Evolutionary conservation across 2,113 vertebrate genomes (phyloP), one percentile per base, ranked within the genome.

Genomic region (Candoia aspera): DNA sequence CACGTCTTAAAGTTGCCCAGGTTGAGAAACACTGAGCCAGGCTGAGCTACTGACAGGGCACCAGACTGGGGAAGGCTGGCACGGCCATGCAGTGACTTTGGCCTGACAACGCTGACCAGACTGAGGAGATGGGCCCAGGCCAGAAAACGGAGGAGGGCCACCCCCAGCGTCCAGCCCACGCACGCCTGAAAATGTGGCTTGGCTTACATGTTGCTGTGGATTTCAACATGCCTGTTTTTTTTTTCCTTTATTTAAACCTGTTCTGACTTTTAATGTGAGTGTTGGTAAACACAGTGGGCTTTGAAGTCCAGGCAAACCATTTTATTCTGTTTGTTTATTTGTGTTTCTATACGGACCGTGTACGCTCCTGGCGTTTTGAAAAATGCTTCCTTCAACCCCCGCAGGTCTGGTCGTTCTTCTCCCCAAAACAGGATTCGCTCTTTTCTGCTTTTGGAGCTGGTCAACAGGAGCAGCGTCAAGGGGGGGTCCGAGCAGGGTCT

Each of bases 341-440:
- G 0, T 33, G 42, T 46, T 4, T 5, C 2, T 12, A 5, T 26
- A 29, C 13, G 46, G 60, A 33, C 8, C 3, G 15, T 1, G 23
- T 53, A 84, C 29, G 4, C 3, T 62, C 2, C 4, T 17, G 19
- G 19, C 6, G 12, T 55, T 54, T 19, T 49, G 29, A 17, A 24
- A 21, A 1, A 49, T 17, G 0, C 4, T 58, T 53, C 33, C 23
- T 89, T 37, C 4, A 49, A 11, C 24, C 26, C 24, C 15, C 6
- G 54, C 42, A 26, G 54, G 8, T 24, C n/a, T 19, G 54, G 6
- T 26, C 8, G 12, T 42, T 59, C 33, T 33, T 6, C 0, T 1
- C 24, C 15, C 21, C 49, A 42, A 17, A 37, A 15, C 9, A 1
- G 6, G 0, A 0, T 10, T 12, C 6, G 13, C 0, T 2, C 54